Evolutionary conservation across 1,140 invertebrate genomes (phyloP).

Genomic region (Pectinophora gossypiella): DNA sequence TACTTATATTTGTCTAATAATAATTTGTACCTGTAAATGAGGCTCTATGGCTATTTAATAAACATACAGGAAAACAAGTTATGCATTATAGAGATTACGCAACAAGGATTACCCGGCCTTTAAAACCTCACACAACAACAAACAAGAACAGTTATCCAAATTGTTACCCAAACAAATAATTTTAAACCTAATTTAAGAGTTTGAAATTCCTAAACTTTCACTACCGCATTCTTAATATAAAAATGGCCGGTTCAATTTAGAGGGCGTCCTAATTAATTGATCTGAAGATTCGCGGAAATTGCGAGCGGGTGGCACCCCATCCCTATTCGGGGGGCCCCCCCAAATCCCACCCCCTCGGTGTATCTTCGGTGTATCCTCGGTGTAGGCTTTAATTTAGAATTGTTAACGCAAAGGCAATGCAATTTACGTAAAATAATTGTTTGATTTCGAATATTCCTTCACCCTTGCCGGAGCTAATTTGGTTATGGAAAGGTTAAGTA

Average conservation of each 20-base stretch:
- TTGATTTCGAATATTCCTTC: constrained; percentile 61
- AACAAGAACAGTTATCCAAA: neutral
- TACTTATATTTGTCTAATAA: no score
- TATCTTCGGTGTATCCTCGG: no score
- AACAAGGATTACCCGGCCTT: no score
- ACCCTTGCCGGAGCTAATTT: constrained; percentile 45
- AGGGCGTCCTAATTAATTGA: constrained; percentile 66
- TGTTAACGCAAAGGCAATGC: constrained; percentile 68
- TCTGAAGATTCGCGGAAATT: constrained; percentile 62
- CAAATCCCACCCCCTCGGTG: constrained; percentile 25
- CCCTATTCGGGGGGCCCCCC: neutral
- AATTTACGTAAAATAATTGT: constrained; percentile 73
- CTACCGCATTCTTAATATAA: constrained; percentile 35
- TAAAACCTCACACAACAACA: no score
- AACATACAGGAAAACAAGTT: neutral
- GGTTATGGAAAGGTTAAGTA: constrained; percentile 29
- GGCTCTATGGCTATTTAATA: neutral
- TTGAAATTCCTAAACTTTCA: neutral
- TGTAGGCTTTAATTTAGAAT: constrained; percentile 71
- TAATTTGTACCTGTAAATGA: no score
- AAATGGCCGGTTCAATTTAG: constrained; percentile 56
- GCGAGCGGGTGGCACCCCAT: constrained; percentile 23
- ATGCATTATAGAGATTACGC: no score
- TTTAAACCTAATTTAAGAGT: neutral
- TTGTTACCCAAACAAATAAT: neutral